Conservation (phyloP, 2,797 vertebrate species). For the Alcedo quadribrachys region DNA sequence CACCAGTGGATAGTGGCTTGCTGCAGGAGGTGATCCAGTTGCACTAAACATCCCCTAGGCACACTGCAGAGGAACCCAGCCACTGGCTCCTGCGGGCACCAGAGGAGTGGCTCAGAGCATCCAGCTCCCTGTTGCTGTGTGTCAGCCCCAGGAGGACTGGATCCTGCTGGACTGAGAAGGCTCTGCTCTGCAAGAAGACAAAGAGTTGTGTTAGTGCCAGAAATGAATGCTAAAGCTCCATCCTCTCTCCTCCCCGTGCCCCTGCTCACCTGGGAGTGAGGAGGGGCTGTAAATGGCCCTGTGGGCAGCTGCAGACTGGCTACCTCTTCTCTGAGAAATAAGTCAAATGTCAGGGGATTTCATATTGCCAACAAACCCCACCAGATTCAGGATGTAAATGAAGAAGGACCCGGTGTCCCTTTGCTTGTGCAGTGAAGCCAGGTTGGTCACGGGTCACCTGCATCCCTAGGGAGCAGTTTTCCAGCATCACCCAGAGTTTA, state of each 20-base stretch:
- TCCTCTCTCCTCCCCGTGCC: rapidly evolving
- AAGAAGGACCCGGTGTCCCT: not conserved
- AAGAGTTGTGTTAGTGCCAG: not conserved
- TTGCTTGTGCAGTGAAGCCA: not conserved
- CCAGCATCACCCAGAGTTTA: rapidly evolving
- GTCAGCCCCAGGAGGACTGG: not conserved
- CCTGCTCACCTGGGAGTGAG: rapidly evolving
- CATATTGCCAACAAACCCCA: not conserved
- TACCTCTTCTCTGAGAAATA: not conserved
- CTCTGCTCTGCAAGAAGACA: not conserved
- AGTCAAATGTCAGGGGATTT: no score
- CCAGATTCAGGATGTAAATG: not conserved
- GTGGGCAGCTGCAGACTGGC: not conserved
- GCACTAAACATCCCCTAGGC: not conserved
- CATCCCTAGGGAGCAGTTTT: not conserved
- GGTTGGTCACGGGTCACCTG: not conserved
- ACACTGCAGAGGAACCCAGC: rapidly evolving
- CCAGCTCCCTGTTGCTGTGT: not conserved
- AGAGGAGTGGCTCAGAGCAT: not conserved
- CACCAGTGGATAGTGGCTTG: rapidly evolving
- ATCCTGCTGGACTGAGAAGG: not conserved
- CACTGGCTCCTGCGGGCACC: rapidly evolving
- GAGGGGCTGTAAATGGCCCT: not conserved
- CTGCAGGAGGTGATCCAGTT: rapidly evolving
- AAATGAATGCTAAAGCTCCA: not conserved